phyloP scores from a whole-genome alignment of 2,113 vertebrate species.

The Vidua chalybeata region DNA sequence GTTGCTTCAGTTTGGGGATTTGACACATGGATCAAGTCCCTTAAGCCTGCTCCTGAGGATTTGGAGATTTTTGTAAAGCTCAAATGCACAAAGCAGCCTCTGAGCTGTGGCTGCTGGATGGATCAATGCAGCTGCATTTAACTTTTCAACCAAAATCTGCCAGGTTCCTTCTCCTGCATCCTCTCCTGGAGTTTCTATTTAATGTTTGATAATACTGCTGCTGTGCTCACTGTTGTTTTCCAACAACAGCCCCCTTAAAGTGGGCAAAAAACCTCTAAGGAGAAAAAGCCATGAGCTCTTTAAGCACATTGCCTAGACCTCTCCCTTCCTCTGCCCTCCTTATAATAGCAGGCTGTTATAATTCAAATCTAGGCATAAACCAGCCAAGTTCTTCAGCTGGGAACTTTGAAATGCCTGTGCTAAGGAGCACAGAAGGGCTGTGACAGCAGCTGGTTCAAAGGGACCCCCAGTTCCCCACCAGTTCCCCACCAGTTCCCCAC shows the following conservation, averaged over 20 bases:
- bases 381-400: slow-evolving; percentile 19
- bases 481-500: background rate
- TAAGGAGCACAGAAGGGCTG: background rate
- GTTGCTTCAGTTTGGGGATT: slow-evolving; percentile 3
- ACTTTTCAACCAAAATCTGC: background rate
- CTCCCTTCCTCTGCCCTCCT: slow-evolving; percentile 31
- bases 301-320: background rate
- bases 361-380: slow-evolving; percentile 5
- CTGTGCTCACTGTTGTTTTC: background rate
- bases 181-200: background rate
- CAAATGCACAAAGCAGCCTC: background rate
- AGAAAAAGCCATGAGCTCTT: background rate
- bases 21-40: slow-evolving; percentile 28
- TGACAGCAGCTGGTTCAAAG: background rate
- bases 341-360: background rate
- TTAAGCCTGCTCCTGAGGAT: slow-evolving; percentile 32
- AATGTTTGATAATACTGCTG: background rate
- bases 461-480: background rate
- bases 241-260: background rate
- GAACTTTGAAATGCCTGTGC: background rate
- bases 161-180: background rate
- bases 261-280: background rate
- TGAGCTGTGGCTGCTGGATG: slow-evolving; percentile 23
- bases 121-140: slow-evolving; percentile 26
- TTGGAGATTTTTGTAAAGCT: slow-evolving; percentile 45